Base-by-base conservation (phyloP, 2,797 vertebrate species). In the Poeciliopsis infans region DNA sequence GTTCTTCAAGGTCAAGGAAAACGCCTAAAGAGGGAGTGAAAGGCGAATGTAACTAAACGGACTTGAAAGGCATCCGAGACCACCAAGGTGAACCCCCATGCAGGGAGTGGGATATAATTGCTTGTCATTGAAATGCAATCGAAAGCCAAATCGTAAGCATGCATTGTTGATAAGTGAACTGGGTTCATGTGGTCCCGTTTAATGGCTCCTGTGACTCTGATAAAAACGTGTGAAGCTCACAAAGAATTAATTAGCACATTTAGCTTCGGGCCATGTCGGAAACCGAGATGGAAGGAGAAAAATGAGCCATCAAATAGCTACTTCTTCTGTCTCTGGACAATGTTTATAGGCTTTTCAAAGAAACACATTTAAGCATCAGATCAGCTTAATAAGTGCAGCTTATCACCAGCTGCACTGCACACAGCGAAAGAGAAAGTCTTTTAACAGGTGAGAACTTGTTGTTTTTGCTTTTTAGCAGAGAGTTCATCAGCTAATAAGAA, bases 191-290 rank as follows among this genome's bases (percentile, higher is more conserved):
- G 83, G 83, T 59, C 51, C 57, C 66, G 74, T 88, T 90, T 77
- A 85, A 88, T 78, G 71, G 76, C 86, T 89, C 53, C 70, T 73
- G 68, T 87, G 82, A 82, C 75, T 75, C 76, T 81, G 86, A 91
- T 88, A 86, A 87, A 90, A 90, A 86, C 61, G 80, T 80, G 84
- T 78, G 80, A 82, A 82, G 74, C 84, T 89, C 79, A 79, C 83
- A 77, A 88, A 81, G 79, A 91, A 88, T 88, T 87, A 89, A 91
- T 91, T 90, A 90, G 72, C 81, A 81, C 79, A 69, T 81, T 78
- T 79, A 79, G 87, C 77, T 87, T 61, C 75, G 70, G 80, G 77
- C 77, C 73, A 57, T 70, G 76, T 72, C 79, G 20, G 43, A 33
- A 28, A 64, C 33, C 39, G 51, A 20, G 31, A 1, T 11, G 13